Conservation (phyloP, 2,888 invertebrate species). For the Napeogenes inachia region DNA sequence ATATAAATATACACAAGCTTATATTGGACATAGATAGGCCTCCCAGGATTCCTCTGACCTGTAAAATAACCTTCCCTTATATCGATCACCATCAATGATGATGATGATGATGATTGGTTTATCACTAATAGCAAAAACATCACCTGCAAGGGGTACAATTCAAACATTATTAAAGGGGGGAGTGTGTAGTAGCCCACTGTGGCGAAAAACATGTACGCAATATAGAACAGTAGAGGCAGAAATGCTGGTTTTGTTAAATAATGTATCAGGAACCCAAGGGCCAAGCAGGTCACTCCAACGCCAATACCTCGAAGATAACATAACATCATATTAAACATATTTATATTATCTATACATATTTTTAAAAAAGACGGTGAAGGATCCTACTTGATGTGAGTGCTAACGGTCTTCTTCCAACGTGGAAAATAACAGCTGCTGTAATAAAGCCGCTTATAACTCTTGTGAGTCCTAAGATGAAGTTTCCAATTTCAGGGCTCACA, state of each 20-base stretch:
- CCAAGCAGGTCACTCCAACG: conserved; percentile 37
- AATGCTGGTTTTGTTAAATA: conserved; percentile 27
- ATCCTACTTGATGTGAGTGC: conserved; percentile 48
- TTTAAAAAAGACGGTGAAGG: no score
- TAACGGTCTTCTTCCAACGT: conserved; percentile 42
- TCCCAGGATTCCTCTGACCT: conserved; percentile 79
- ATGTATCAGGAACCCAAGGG: conserved; percentile 35
- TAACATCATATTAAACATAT: no score
- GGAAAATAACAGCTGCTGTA: conserved; percentile 43
- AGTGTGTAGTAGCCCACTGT: conserved; percentile 50
- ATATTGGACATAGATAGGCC: conserved; percentile 71
- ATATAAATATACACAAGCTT: conserved; percentile 42
- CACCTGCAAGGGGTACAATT: conserved; percentile 59
- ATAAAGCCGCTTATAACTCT: conserved; percentile 39
- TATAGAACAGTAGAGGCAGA: conserved; percentile 41
- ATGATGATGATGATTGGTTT: conserved; percentile 21
- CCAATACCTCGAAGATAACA: conserved; percentile 42
- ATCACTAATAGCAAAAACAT: background rate
- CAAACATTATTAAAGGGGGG: conserved; percentile 52
- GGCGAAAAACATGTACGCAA: conserved; percentile 42
- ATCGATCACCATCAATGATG: background rate
- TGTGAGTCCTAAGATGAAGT: conserved; percentile 40
- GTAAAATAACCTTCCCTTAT: conserved; percentile 32
- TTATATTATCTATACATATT: no score
- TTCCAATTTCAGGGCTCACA: conserved; percentile 39